Base-by-base conservation (phyloP, 1,140 invertebrate species). In the Procambarus virginalis region DNA sequence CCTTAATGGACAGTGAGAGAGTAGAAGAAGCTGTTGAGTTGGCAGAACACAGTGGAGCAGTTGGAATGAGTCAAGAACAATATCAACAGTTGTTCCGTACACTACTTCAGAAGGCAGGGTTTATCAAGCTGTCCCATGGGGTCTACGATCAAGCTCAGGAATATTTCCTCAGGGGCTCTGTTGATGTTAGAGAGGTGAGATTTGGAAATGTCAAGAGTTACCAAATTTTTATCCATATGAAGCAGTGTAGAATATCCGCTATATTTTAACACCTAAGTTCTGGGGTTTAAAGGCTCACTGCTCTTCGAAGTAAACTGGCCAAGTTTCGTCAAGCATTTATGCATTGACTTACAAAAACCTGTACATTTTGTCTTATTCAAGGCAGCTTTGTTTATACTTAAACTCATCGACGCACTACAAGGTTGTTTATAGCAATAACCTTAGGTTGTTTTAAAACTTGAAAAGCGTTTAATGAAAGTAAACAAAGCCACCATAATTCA, bases 11-110 rank as follows among this genome's bases (percentile, higher is more conserved):
- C 51, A 94, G 95, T 92, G 94, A 94, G 82, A 93, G 94, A 80
- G 94, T 95, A 1, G 92, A 93, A 22, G 95, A 95, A 92, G 95
- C 95, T 20, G 92, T 95, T 73, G 94, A 95, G 80, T 90, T 95
- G 75, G 94, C 94, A 22, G 93, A 94, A 89, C 94, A 94, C 93
- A 93, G 94, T 51, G 94, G 94, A 86, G 94, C 93, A 90, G 93
- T 93, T 84, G 94, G 94, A 6, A 92, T 94, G 76, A 93, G 92
- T 46, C 93, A 93, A 92, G 94, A 94, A 75, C 94, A 94, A 84
- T 94, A 94, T 83, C 84, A 93, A 75, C 94, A 94, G 92, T 91
- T 93, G 20, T 93, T 92, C 51, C 78, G 84, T 45, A 92, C 93
- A 86, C 94, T 95, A 51, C 93, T 94, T 84, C 94, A 94, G 88